Percentiles rank a stretch among this genome's conserved stretches.
phyloP scores from a whole-genome alignment of 2,888 invertebrate genomes.

The Erebia epiphron region DNA sequence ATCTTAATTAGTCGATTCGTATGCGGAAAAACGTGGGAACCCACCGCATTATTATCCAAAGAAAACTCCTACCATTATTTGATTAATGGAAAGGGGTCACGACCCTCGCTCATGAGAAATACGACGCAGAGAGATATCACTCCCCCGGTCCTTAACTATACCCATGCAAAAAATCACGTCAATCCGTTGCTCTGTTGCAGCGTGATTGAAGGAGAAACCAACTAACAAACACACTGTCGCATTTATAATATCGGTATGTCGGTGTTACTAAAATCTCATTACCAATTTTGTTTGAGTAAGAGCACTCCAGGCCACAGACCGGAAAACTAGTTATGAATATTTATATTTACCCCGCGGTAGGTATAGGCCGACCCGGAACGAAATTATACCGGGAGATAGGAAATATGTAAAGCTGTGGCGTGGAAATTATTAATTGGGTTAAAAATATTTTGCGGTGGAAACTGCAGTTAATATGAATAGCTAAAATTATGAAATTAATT shows the following conservation, averaged over 20 bases:
- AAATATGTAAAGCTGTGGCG: conserved; percentile 39
- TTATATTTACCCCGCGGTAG: conserved; percentile 43
- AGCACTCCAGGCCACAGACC: conserved; percentile 39
- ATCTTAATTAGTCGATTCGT: too few relatives aligned
- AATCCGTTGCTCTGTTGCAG: too few relatives aligned
- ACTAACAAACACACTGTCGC: too few relatives aligned
- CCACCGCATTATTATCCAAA: too few relatives aligned
- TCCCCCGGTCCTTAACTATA: too few relatives aligned
- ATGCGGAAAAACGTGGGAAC: too few relatives aligned
- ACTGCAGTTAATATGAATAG: neutral
- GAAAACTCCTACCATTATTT: too few relatives aligned
- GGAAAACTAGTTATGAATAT: conserved; percentile 48
- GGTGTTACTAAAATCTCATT: conserved; percentile 41
- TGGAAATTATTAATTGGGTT: conserved; percentile 36
- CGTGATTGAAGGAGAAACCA: too few relatives aligned
- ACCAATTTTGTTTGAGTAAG: conserved; percentile 45
- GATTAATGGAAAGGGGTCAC: too few relatives aligned
- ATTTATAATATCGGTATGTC: neutral
- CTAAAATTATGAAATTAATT: neutral
- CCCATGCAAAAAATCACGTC: too few relatives aligned
- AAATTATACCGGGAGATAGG: conserved; percentile 36
- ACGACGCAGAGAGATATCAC: too few relatives aligned
- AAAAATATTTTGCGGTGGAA: conserved; percentile 21
- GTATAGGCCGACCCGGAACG: conserved; percentile 39
- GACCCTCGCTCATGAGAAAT: too few relatives aligned